Conservation (phyloP, 1,140 invertebrate genomes). For the Yoshiicerus persimilis region DNA sequence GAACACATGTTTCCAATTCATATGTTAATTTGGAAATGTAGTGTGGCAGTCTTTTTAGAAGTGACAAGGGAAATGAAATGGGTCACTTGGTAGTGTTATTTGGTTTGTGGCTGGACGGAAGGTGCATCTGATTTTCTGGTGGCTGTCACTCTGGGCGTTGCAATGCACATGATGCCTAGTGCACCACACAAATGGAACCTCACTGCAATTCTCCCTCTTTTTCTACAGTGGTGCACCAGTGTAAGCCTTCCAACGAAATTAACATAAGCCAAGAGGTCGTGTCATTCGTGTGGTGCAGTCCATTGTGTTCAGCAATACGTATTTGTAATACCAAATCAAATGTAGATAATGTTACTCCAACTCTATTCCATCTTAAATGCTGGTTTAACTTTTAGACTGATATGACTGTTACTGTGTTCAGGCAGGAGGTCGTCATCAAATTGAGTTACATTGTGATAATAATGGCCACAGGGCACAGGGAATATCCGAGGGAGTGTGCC, state of each 20-base stretch:
- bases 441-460: conserved; percentile 7
- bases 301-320: neutral
- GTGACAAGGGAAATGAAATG: neutral
- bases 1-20: neutral
- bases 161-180: neutral
- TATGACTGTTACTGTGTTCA: neutral
- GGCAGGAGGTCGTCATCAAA: conserved; percentile 14
- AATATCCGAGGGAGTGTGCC: neutral
- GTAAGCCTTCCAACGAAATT: neutral
- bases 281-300: neutral
- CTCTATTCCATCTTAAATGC: neutral
- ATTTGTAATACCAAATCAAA: neutral
- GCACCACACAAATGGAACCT: neutral
- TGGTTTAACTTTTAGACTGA: neutral
- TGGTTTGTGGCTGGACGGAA: neutral
- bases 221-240: neutral
- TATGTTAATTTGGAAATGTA: neutral
- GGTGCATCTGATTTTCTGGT: neutral
- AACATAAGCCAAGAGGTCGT: neutral
- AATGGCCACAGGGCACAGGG: neutral
- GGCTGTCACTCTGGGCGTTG: neutral
- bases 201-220: neutral
- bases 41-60: neutral
- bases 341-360: neutral
- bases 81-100: neutral